Evolutionary conservation across 2,113 vertebrate species (phyloP).

Genomic region (Camelus dromedarius): DNA sequence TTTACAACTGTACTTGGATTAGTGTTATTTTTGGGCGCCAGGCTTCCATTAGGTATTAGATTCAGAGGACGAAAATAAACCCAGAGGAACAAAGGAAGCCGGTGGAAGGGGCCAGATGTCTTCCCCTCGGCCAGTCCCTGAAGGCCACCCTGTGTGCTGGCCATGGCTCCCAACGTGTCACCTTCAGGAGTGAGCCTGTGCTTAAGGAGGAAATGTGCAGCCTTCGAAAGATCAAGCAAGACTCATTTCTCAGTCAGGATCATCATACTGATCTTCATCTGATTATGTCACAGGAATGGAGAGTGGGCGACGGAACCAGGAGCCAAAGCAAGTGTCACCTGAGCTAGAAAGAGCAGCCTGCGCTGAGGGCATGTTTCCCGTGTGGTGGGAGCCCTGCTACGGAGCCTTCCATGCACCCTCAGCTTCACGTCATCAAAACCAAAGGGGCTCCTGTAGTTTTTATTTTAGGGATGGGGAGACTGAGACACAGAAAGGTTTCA

Average conservation of each 20-base stretch:
- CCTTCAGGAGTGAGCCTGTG: background rate
- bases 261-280: background rate
- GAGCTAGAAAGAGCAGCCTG: background rate
- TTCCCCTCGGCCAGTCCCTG: background rate
- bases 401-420: background rate
- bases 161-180: accelerated
- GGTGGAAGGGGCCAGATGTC: background rate
- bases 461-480: background rate
- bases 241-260: background rate
- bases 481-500: background rate
- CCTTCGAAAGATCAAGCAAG: background rate
- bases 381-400: accelerated
- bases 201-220: accelerated
- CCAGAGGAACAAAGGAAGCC: background rate
- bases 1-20: background rate
- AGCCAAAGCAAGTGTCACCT: background rate
- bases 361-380: accelerated
- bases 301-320: background rate
- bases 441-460: background rate
- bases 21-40: background rate
- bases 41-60: conserved; percentile 2
- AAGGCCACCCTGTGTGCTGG: background rate
- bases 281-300: background rate
- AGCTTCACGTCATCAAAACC: background rate
- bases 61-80: background rate